Base-by-base conservation (phyloP, 2,113 vertebrate species). In the Cavia porcellus region DNA sequence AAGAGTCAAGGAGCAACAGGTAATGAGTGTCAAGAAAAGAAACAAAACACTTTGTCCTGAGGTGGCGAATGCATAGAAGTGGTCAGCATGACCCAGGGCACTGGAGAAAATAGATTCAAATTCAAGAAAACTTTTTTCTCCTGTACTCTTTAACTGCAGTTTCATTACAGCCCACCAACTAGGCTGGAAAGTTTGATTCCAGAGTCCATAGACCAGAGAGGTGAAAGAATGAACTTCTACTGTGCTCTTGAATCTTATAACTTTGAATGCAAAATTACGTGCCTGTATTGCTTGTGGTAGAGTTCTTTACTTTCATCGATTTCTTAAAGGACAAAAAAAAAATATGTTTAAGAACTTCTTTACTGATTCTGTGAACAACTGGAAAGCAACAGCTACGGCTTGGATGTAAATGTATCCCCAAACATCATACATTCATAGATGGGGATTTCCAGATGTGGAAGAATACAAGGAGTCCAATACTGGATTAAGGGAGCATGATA, bases 281-380 rank as follows among this genome's bases (percentile, higher is more conserved):
- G 47, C 8, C 28, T 20, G 3, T 92, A 70, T 55, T 81, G 93
- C 57, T 85, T 38, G 22, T 57, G 22, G 30, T 17, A 35, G 57
- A 82, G 7, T 72, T 24, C 50, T 19, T 92, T 68, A 77, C 8
- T 93, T 90, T 86, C 9, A 82, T 85, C 45, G 91, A 17, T 10
- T 88, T 90, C 20, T 77, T 93, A 93, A 89, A 7, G 35, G 11
- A 52, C 30, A 20, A 89, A 94, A 96, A 62, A 57, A 57, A 55
- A 50, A 50, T 8, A n/a, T 9, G 3, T 84, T 68, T n/a, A 57
- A 70, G 15, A 90, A 84, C 87, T 24, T 32, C 25, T 81, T 91
- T 50, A 59, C 13, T 25, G 25, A 38, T 66, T 80, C 92, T 70
- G 35, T 88, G 45, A 94, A 92, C 12, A 86, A 6, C 3, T 64